Evolutionary conservation across 2,113 vertebrate species (phyloP), one percentile per base, ranked within the genome.

Genomic region (Clarias batrachus): DNA sequence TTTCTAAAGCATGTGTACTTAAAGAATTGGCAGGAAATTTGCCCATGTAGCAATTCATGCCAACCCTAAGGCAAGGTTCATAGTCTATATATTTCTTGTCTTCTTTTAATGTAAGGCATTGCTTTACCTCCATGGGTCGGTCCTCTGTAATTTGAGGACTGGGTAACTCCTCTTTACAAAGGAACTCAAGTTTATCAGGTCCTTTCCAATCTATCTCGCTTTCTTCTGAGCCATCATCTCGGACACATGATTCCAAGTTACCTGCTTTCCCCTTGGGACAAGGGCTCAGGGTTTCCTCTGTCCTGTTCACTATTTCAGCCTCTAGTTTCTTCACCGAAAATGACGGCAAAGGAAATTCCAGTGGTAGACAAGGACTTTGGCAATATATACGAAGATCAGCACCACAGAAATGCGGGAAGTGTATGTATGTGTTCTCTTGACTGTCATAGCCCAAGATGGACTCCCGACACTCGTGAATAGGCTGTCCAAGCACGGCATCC

Each of bases 331-430:
- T 93, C 2, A 95, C 94, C 82, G 71, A 89, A 77, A 97, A 94
- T 11, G 94, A 91, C 68, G 95, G 94, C 87, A 95, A 85, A 37
- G 97, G 97, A 89, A 96, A 97, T 70, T 95, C 93, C 33, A 97
- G 96, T 60, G 97, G 96, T 65, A 89, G 91, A 90, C 97, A 96
- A 74, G 97, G 97, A 89, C 95, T 97, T 92, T 99, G 98, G 91
- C 97, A 95, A 91, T 99, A 99, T 92, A 99, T 97, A 68, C 97
- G 94, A 90, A 99, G 93, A 91, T 99, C 98, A 30, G 98, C 97
- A 59, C 98, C 98, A 89, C 98, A 99, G 90, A 99, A 99, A 91
- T 99, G 98, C 41, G 98, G 98, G 86, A 99, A 99, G 92, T 99
- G 98, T 91, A 99, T 96, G 81, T 99, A 99, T 0, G 97, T 96